phyloP scores from a whole-genome alignment of 2,113 vertebrate genomes.

The Puntigrus tetrazona region DNA sequence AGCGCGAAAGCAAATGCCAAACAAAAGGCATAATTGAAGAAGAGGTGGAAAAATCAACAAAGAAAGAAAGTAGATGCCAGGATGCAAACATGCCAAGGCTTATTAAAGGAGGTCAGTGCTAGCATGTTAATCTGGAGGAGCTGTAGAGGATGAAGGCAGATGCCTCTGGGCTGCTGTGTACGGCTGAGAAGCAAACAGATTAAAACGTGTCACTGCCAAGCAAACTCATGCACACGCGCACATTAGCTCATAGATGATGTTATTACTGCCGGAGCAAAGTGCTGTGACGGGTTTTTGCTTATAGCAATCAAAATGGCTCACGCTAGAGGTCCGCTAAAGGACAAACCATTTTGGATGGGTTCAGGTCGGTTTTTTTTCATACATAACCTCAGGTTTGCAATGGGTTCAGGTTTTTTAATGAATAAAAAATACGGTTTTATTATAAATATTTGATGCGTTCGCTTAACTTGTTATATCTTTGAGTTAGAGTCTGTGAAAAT shows the following conservation, averaged over 20 bases:
- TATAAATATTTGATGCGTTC: background rate
- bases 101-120: conserved; percentile 37
- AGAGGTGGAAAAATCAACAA: background rate
- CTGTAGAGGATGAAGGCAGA: conserved; percentile 15
- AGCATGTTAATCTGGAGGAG: conserved; percentile 35
- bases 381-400: background rate
- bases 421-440: conserved; percentile 18
- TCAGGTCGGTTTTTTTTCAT: background rate
- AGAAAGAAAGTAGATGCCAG: conserved; percentile 7
- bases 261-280: background rate
- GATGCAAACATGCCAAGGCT: conserved; percentile 23
- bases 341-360: background rate
- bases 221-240: conserved; percentile 15
- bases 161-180: conserved; percentile 25
- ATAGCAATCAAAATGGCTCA: background rate
- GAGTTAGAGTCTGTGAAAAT: background rate
- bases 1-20: background rate
- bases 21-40: conserved; percentile 34
- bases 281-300: background rate
- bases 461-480: background rate
- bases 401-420: background rate
- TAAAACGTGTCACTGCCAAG: conserved; percentile 33
- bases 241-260: background rate
- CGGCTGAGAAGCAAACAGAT: conserved; percentile 9
- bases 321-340: background rate